Evolutionary conservation across 1,140 invertebrate species (phyloP).

Genomic region (Euglossa dilemma): DNA sequence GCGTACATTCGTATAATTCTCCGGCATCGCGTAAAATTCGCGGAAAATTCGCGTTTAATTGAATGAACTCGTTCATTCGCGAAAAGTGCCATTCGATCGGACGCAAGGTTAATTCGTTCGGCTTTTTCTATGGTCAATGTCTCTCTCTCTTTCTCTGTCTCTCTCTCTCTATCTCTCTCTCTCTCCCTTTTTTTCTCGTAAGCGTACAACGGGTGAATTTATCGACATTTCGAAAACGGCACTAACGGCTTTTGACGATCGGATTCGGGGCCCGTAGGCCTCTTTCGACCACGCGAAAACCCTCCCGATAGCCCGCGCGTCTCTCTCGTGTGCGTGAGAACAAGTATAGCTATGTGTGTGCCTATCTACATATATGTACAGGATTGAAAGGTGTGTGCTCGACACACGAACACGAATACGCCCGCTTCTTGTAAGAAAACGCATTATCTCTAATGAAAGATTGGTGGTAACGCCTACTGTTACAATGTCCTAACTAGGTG

Average conservation of each 20-base stretch:
- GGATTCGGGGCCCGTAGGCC: neutral
- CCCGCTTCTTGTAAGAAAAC: constrained; percentile 63
- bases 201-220: neutral
- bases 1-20: no score
- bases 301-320: no score
- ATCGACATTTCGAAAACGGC: neutral
- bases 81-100: neutral
- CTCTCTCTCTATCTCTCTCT: no score
- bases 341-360: constrained; percentile 2
- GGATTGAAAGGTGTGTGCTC: constrained; percentile 10
- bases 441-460: constrained; percentile 71
- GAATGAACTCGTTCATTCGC: no score
- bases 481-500: constrained; percentile 82
- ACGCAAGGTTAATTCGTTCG: no score
- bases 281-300: neutral
- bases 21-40: no score
- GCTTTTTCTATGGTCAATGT: no score
- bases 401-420: constrained; percentile 24
- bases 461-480: constrained; percentile 68
- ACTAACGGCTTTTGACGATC: neutral
- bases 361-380: constrained; percentile 6
- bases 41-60: no score
- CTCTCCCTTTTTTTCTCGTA: no score
- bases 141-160: no score
- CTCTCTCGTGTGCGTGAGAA: neutral